Conservation (phyloP, 2,888 invertebrate genomes). For the Cosmia trapezina region DNA sequence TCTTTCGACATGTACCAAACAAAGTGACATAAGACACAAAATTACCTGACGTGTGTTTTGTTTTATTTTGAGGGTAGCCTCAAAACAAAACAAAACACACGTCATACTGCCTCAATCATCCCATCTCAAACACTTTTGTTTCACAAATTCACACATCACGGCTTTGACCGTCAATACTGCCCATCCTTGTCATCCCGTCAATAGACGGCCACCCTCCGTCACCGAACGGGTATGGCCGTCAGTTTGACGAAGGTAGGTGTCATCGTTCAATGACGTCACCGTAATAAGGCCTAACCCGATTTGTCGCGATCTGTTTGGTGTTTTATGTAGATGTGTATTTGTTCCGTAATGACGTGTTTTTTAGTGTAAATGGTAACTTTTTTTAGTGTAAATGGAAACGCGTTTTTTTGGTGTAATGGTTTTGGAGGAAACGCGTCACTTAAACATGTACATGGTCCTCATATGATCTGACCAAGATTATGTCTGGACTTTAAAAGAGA, state of each 20-base stretch:
- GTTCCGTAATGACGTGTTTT: background rate
- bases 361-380: background rate
- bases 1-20: background rate
- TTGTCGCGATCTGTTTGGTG: slow-evolving; percentile 36
- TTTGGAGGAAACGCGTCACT: background rate
- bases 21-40: background rate
- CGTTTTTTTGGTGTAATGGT: too few relatives aligned
- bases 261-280: slow-evolving; percentile 52
- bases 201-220: slow-evolving; percentile 34
- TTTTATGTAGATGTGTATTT: slow-evolving; percentile 16
- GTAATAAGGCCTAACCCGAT: slow-evolving; percentile 50
- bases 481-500: too few relatives aligned
- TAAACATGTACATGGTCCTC: too few relatives aligned
- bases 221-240: slow-evolving; percentile 29
- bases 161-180: slow-evolving; percentile 32
- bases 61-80: too few relatives aligned
- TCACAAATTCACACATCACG: slow-evolving; percentile 35
- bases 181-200: slow-evolving; percentile 24
- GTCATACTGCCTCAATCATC: slow-evolving; percentile 30
- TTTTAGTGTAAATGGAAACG: background rate
- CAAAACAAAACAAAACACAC: slow-evolving; percentile 14
- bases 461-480: too few relatives aligned
- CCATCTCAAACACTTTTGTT: slow-evolving; percentile 40
- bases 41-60: too few relatives aligned
- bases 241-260: slow-evolving; percentile 55